A percentile compares a stretch with the other conserved stretches of the same genome.
Conservation (phyloP, 1,140 invertebrate species). For the Drosophila nikananu region DNA sequence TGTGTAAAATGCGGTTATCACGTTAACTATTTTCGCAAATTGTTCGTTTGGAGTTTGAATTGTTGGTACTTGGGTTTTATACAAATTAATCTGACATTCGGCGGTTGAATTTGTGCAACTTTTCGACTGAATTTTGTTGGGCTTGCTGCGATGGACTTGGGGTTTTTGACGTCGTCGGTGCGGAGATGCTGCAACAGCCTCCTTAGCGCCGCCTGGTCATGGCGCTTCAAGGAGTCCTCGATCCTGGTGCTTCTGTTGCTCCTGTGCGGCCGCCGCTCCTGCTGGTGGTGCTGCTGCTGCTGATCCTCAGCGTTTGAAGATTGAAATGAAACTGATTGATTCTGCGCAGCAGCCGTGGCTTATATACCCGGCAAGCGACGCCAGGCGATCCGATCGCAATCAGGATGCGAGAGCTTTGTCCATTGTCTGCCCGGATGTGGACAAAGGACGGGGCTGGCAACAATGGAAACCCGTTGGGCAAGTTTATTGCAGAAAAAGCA, state of each 20-base stretch:
- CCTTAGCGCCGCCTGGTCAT: slow-evolving; percentile 64
- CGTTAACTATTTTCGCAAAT: slow-evolving; percentile 50
- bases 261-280: slow-evolving; percentile 47
- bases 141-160: slow-evolving; percentile 44
- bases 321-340: slow-evolving; percentile 85
- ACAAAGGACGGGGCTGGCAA: slow-evolving; percentile 66
- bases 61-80: slow-evolving; percentile 51
- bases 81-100: slow-evolving; percentile 84
- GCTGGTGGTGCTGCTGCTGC: slow-evolving; percentile 60
- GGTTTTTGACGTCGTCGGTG: slow-evolving; percentile 9
- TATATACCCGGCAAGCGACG: slow-evolving; percentile 70
- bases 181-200: slow-evolving; percentile 69
- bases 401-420: slow-evolving; percentile 74
- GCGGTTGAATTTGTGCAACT: slow-evolving; percentile 57
- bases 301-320: slow-evolving; percentile 78
- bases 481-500: slow-evolving; percentile 82
- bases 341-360: slow-evolving; percentile 76
- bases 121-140: slow-evolving; percentile 58
- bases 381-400: slow-evolving; percentile 50
- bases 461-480: slow-evolving; percentile 75
- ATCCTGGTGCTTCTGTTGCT: slow-evolving; percentile 62
- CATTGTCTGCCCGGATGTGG: slow-evolving; percentile 73
- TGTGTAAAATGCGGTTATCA: slow-evolving; percentile 33
- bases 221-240: slow-evolving; percentile 53
- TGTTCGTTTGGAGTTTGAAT: slow-evolving; percentile 43